Conservation (phyloP, 1,140 invertebrate genomes). For the Idris sp. region DNA sequence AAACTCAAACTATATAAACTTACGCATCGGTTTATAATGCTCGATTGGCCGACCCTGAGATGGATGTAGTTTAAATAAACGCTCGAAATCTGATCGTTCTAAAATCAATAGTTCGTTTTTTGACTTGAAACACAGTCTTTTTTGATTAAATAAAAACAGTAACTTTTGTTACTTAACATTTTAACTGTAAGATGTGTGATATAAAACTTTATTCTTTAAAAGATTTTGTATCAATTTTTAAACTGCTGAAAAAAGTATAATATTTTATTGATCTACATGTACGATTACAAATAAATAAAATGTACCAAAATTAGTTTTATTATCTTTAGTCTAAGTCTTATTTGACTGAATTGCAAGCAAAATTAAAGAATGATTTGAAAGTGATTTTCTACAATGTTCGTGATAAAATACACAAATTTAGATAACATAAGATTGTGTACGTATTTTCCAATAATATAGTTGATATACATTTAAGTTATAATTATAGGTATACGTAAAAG, state of each 20-base stretch:
- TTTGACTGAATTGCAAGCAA: not conserved
- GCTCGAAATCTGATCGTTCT: slow-evolving; percentile 59
- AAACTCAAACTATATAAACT: slow-evolving; percentile 65
- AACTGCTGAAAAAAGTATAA: too few relatives aligned
- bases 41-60: slow-evolving; percentile 37
- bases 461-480: too few relatives aligned
- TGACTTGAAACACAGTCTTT: too few relatives aligned
- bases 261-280: too few relatives aligned
- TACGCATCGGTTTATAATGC: slow-evolving; percentile 56
- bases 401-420: slow-evolving; percentile 1
- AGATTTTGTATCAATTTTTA: too few relatives aligned
- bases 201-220: too few relatives aligned
- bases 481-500: slow-evolving; percentile 1
- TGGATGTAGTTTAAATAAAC: slow-evolving; percentile 67
- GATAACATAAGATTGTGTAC: too few relatives aligned
- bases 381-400: not conserved
- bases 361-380: slow-evolving; percentile 2
- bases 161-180: too few relatives aligned
- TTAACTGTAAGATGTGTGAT: too few relatives aligned
- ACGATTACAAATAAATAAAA: too few relatives aligned
- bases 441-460: too few relatives aligned
- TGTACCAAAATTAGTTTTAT: slow-evolving; percentile 37
- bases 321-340: not conserved
- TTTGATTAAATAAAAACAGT: too few relatives aligned
- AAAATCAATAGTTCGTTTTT: slow-evolving; percentile 35